Evolutionary conservation across 2,888 invertebrate species (phyloP).

Genomic region (Alloplasta piceator): DNA sequence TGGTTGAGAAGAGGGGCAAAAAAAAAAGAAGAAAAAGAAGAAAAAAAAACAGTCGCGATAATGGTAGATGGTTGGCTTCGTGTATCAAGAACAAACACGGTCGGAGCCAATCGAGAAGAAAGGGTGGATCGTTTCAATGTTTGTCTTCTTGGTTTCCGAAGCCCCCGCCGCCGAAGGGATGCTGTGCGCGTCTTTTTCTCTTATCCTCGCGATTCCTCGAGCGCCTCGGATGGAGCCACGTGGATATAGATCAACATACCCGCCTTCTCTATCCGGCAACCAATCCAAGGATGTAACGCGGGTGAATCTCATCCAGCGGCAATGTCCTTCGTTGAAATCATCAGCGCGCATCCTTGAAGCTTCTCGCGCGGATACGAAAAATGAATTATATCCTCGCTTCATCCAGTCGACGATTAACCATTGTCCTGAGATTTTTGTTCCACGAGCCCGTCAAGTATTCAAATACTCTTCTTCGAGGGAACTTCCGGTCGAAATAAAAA

Average conservation of each 20-base stretch:
- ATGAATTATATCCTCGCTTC: conserved; percentile 60
- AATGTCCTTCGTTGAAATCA: too few relatives aligned
- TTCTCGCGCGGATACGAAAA: conserved; percentile 39
- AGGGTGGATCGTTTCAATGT: conserved; percentile 77
- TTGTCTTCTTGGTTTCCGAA: conserved; percentile 70
- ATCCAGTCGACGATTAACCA: conserved; percentile 71
- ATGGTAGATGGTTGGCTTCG: conserved; percentile 71
- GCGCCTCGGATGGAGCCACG: neutral
- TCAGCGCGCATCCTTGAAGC: too few relatives aligned
- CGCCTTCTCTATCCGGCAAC: conserved; percentile 40
- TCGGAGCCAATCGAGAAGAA: conserved; percentile 76
- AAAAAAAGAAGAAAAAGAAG: conserved; percentile 15
- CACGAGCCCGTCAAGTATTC: too few relatives aligned
- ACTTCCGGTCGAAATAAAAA: too few relatives aligned
- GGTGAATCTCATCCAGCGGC: conserved; percentile 21
- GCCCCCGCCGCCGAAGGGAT: conserved; percentile 71
- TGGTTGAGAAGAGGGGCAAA: conserved; percentile 1
- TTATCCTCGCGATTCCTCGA: conserved; percentile 10
- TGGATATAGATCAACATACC: conserved; percentile 1
- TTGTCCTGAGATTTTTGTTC: conserved; percentile 32
- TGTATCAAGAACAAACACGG: conserved; percentile 73
- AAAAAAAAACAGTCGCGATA: conserved; percentile 9
- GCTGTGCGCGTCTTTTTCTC: conserved; percentile 63
- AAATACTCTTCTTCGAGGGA: too few relatives aligned
- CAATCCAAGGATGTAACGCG: conserved; percentile 55